phyloP scores from a whole-genome alignment of 2,113 vertebrate species.

The Myocastor coypus region DNA sequence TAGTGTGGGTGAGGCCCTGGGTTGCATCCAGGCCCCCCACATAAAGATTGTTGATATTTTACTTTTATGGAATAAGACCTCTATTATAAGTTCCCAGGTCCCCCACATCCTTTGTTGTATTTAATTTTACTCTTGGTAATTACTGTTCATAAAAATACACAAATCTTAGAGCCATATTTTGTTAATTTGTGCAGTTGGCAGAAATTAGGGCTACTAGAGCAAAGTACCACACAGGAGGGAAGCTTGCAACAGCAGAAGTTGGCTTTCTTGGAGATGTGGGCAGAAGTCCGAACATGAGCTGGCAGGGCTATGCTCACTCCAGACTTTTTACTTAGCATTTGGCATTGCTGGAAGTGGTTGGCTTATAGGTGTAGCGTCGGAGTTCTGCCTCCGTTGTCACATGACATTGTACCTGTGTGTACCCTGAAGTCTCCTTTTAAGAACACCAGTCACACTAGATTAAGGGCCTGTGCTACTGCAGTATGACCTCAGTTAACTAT shows the following conservation, averaged over 20 bases:
- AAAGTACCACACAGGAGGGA: not conserved
- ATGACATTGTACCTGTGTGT: not conserved
- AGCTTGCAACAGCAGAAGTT: not conserved
- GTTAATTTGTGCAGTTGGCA: not conserved
- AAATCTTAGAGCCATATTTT: not conserved
- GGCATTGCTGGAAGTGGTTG: not conserved
- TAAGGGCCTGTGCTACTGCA: not conserved
- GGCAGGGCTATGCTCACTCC: not conserved
- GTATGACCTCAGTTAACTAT: not conserved
- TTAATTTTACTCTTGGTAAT: not conserved
- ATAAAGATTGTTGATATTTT: not conserved
- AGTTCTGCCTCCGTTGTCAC: not conserved
- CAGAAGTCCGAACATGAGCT: not conserved
- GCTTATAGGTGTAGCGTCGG: not conserved
- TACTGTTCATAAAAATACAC: conserved; percentile 16
- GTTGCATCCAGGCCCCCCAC: not conserved
- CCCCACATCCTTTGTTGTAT: not conserved
- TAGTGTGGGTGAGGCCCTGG: too few relatives aligned
- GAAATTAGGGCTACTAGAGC: not conserved
- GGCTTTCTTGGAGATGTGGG: not conserved
- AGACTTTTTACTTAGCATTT: not conserved
- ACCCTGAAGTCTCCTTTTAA: not conserved
- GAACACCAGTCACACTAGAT: not conserved
- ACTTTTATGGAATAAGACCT: conserved; percentile 34
- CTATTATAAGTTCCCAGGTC: not conserved